phyloP scores from a whole-genome alignment of 2,113 vertebrate species.

The Ardeotis arabs region DNA sequence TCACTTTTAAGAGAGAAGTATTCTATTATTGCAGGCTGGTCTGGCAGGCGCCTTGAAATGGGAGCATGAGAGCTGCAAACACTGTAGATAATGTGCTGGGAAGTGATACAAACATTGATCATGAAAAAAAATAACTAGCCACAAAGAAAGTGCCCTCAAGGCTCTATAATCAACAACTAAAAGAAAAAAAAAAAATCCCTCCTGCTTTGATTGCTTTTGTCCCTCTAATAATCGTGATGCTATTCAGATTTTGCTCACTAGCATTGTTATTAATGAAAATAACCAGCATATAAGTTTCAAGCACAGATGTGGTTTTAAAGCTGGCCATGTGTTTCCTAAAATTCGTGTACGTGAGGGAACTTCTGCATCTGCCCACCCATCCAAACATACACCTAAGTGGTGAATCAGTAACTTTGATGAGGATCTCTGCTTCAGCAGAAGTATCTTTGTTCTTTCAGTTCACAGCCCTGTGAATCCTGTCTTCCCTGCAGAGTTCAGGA shows the following conservation, averaged over 20 bases:
- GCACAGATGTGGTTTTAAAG: background rate
- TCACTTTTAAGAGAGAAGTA: background rate
- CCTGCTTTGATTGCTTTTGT: background rate
- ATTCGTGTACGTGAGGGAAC: background rate
- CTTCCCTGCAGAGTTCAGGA: background rate
- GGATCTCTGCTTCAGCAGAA: background rate
- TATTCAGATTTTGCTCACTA: background rate
- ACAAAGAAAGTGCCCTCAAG: background rate
- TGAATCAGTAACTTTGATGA: background rate
- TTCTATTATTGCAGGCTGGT: background rate
- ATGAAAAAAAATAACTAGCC: background rate
- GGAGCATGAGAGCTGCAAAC: background rate
- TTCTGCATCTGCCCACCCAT: background rate
- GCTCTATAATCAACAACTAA: background rate
- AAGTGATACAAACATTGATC: background rate
- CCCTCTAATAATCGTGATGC: background rate
- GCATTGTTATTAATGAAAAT: background rate
- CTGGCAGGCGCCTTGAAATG: background rate
- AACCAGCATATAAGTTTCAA: background rate
- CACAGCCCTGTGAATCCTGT: background rate
- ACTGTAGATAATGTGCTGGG: background rate
- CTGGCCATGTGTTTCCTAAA: background rate
- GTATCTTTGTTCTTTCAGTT: background rate
- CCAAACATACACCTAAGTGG: background rate
- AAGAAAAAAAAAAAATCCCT: background rate